Conservation (phyloP, 2,113 vertebrate species). For the Oryzias javanicus region DNA sequence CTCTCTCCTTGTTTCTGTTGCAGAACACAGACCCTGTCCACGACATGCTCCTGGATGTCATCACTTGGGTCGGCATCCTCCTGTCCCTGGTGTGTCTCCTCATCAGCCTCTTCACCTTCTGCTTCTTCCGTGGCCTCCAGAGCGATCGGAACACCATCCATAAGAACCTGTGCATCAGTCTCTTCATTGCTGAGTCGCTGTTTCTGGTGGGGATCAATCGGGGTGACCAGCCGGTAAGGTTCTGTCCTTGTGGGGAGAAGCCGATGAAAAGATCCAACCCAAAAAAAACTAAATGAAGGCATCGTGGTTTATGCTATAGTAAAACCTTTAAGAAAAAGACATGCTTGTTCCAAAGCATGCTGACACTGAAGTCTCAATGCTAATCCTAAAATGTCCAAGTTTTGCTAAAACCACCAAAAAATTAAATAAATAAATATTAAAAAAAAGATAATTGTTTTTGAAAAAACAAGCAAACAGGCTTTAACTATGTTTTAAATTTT, state of each 20-base stretch:
- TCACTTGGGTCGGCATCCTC: slow-evolving; percentile 98
- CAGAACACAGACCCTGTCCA: slow-evolving; percentile 90
- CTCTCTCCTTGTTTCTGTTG: slow-evolving; percentile 4
- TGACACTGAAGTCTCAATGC: too few species aligned
- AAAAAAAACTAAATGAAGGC: not conserved
- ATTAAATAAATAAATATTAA: too few species aligned
- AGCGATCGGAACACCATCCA: slow-evolving; percentile 98
- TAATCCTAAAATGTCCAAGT: too few species aligned
- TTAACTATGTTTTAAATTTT: too few species aligned
- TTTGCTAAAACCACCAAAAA: too few species aligned
- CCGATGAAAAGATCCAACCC: not conserved
- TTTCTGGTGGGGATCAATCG: slow-evolving; percentile 97
- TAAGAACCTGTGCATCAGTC: slow-evolving; percentile 95
- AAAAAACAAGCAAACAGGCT: too few species aligned
- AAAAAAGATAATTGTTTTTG: too few species aligned
- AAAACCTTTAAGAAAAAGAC: too few species aligned
- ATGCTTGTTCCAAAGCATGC: too few species aligned
- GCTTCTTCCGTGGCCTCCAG: slow-evolving; percentile 97
- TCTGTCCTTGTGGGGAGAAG: not conserved
- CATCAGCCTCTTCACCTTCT: slow-evolving; percentile 99
- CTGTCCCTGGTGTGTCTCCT: slow-evolving; percentile 97
- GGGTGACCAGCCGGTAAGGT: slow-evolving; percentile 92
- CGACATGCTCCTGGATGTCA: slow-evolving; percentile 93
- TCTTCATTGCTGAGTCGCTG: slow-evolving; percentile 95
- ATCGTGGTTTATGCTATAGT: too few species aligned